phyloP scores from a whole-genome alignment of 1,140 invertebrate genomes.

The Rhizoglyphus robini region DNA sequence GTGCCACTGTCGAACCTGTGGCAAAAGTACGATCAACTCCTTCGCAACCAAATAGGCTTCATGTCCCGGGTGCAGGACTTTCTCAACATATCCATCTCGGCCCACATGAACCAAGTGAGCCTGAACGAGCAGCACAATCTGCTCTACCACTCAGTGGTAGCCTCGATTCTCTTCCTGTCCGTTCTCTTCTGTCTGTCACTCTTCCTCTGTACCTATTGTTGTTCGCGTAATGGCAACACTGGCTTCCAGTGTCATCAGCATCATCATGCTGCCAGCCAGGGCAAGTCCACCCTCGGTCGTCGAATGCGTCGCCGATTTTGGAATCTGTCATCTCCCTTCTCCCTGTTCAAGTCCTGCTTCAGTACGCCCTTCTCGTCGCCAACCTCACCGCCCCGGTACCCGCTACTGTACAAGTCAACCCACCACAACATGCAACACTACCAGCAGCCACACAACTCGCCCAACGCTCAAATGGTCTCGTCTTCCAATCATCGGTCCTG shows the following conservation, averaged over 20 bases:
- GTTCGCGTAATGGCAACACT: background rate
- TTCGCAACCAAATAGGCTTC: background rate
- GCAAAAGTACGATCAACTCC: background rate
- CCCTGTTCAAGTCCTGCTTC: background rate
- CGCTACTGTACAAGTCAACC: background rate
- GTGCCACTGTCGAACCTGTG: background rate
- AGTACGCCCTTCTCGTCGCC: background rate
- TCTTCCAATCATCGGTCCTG: no score
- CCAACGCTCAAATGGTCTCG: background rate
- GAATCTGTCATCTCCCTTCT: background rate
- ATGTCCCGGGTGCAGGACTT: slow-evolving; percentile 8
- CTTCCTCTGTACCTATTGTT: background rate
- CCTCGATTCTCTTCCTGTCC: background rate
- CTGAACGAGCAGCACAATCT: background rate
- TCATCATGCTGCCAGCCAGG: background rate
- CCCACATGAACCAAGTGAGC: background rate
- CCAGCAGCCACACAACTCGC: background rate
- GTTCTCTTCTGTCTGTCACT: background rate
- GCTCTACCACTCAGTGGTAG: background rate
- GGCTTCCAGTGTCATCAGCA: background rate
- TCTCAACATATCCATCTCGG: background rate
- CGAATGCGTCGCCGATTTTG: background rate
- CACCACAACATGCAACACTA: background rate
- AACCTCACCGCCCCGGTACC: background rate
- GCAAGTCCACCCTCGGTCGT: background rate